These are phyloP conservation scores for Cerastis rubricosa DNA, from an alignment of 2,888 invertebrate species.

Conservation along the genomic window DNA sequence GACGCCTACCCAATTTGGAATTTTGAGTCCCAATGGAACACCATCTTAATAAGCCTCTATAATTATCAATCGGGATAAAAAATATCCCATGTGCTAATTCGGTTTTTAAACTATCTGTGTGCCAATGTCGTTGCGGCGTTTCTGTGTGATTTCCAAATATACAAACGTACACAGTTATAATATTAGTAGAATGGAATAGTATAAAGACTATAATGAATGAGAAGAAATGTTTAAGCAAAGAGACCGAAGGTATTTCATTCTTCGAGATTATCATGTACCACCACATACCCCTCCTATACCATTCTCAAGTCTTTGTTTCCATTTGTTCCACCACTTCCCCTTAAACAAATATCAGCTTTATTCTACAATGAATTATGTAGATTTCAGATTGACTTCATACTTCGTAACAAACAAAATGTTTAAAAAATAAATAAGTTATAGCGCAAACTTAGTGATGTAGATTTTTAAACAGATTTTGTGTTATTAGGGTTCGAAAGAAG, in stretches of 20 bases:
- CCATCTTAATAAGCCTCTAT: too few relatives aligned
- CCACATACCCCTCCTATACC: constrained; percentile 26
- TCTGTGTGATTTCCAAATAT: too few relatives aligned
- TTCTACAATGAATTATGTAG: background rate
- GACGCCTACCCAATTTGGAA: too few relatives aligned
- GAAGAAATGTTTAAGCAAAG: background rate
- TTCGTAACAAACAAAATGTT: too few relatives aligned
- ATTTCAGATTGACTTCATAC: too few relatives aligned
- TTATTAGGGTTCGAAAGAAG: background rate
- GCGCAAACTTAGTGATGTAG: background rate
- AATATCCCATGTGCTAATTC: too few relatives aligned
- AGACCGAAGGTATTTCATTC: background rate
- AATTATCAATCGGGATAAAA: too few relatives aligned
- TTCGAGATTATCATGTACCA: constrained; percentile 44
- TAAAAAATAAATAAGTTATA: background rate
- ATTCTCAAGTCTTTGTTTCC: background rate
- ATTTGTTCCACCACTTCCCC: background rate
- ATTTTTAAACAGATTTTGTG: background rate
- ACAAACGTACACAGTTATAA: too few relatives aligned
- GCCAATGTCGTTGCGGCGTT: too few relatives aligned
- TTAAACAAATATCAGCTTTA: background rate
- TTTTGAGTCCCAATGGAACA: too few relatives aligned
- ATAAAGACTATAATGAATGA: background rate
- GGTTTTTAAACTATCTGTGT: too few relatives aligned
- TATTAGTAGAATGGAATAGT: background rate